Percentiles rank a stretch among this genome's conserved stretches.
phyloP scores from a whole-genome alignment of 2,797 vertebrate genomes.

The Nannoperca obscura region DNA sequence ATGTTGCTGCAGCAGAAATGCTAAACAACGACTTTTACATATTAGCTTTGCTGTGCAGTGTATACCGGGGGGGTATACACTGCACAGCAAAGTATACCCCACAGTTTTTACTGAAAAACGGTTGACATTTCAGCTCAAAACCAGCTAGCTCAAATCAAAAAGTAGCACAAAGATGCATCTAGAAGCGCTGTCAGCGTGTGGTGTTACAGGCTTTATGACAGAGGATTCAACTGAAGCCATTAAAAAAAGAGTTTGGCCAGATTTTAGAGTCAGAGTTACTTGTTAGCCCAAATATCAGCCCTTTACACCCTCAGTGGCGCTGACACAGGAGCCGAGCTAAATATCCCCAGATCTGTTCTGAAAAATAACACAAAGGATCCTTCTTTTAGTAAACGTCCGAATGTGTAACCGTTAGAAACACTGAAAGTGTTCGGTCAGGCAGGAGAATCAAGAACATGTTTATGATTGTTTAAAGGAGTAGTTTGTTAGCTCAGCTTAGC shows the following conservation, averaged over 20 bases:
- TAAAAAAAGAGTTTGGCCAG: constrained; percentile 38
- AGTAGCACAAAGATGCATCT: constrained; percentile 23
- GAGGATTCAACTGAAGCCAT: constrained; percentile 55
- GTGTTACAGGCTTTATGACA: constrained; percentile 51
- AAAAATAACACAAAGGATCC: constrained; percentile 10
- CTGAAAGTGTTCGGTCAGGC: not conserved
- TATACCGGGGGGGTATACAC: too few relatives aligned
- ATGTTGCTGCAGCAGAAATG: constrained; percentile 27
- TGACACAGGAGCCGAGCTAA: constrained; percentile 33
- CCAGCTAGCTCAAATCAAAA: constrained; percentile 35
- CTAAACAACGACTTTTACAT: constrained; percentile 7
- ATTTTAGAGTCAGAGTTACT: constrained; percentile 35
- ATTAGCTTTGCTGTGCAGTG: not conserved
- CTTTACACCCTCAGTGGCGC: constrained; percentile 4
- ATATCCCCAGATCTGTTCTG: not conserved
- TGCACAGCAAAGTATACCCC: too few relatives aligned
- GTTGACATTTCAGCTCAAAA: constrained; percentile 35
- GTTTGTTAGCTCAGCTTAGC: constrained; percentile 17
- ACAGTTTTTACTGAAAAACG: not conserved
- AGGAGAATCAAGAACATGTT: not conserved
- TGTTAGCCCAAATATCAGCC: constrained; percentile 23
- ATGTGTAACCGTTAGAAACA: not conserved
- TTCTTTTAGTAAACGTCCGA: not conserved
- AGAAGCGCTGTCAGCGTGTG: not conserved
- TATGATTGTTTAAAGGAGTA: not conserved